Percentiles rank a stretch among this genome's conserved stretches.
Evolutionary conservation across 1,140 invertebrate species (phyloP).

Genomic region (Dryas iulia): DNA sequence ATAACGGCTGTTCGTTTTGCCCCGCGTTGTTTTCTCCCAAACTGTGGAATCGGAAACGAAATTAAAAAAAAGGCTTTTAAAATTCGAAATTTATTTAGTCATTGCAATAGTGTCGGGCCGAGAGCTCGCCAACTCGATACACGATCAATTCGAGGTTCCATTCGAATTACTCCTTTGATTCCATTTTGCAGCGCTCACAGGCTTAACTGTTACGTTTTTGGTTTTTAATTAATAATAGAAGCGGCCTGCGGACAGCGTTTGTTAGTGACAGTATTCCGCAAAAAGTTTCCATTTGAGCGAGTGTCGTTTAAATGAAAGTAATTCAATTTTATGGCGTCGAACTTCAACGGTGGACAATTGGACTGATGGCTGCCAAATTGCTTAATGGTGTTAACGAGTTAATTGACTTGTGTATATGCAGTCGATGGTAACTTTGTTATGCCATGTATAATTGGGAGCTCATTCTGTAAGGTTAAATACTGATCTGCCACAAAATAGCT

Average conservation of each 20-base stretch:
- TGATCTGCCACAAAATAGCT: slow-evolving; percentile 47
- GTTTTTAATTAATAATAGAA: slow-evolving; percentile 66
- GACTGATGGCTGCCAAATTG: slow-evolving; percentile 33
- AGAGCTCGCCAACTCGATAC: slow-evolving; percentile 28
- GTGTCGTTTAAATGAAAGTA: slow-evolving; percentile 37
- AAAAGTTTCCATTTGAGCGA: slow-evolving; percentile 37
- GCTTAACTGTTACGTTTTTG: slow-evolving; percentile 50
- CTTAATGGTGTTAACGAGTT: slow-evolving; percentile 38
- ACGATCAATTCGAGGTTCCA: slow-evolving; percentile 31
- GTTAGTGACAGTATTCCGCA: slow-evolving; percentile 38
- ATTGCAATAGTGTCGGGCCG: slow-evolving; percentile 25
- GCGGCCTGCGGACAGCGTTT: slow-evolving; percentile 34
- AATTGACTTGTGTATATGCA: slow-evolving; percentile 33
- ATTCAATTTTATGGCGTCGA: slow-evolving; percentile 38
- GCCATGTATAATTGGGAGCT: slow-evolving; percentile 1
- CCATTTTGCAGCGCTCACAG: slow-evolving; percentile 43
- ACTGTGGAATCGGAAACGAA: slow-evolving; percentile 6
- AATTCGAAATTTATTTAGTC: slow-evolving; percentile 31
- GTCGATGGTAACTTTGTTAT: slow-evolving; percentile 26
- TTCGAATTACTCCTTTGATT: slow-evolving; percentile 51
- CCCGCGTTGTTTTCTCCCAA: slow-evolving; percentile 4
- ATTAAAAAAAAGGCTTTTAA: slow-evolving; percentile 20
- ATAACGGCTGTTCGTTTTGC: neutral
- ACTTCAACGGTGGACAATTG: slow-evolving; percentile 32
- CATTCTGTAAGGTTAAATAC: slow-evolving; percentile 2